Percentiles rank a stretch among this genome's conserved stretches.
phyloP scores from a whole-genome alignment of 2,797 vertebrate species.

The Microtus obscurus region DNA sequence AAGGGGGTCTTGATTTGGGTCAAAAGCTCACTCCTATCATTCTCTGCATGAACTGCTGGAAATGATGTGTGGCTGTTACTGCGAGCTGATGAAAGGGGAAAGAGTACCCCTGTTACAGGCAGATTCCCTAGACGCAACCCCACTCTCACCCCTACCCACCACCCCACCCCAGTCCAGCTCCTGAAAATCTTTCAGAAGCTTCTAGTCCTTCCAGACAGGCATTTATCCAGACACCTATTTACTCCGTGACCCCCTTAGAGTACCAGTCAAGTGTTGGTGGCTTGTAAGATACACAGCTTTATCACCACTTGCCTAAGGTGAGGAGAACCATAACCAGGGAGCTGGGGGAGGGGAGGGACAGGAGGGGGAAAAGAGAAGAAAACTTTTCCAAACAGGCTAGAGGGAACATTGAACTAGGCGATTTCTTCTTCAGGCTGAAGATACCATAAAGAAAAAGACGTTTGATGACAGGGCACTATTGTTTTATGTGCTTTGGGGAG shows the following conservation, averaged over 20 bases:
- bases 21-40: slow-evolving; percentile 38
- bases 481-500: slow-evolving; percentile 51
- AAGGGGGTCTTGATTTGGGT: slow-evolving; percentile 59
- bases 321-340: slow-evolving; percentile 60
- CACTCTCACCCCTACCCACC: background rate
- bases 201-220: slow-evolving; percentile 62
- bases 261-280: slow-evolving; percentile 74
- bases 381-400: slow-evolving; percentile 29
- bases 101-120: background rate
- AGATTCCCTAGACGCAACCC: slow-evolving; percentile 26
- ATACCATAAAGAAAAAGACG: background rate
- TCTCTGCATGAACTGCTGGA: slow-evolving; percentile 37
- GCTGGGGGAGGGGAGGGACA: background rate
- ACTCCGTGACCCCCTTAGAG: slow-evolving; percentile 69
- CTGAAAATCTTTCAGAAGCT: slow-evolving; percentile 71
- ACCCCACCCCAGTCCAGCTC: background rate
- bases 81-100: slow-evolving; percentile 60
- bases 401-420: background rate
- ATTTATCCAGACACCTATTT: slow-evolving; percentile 80
- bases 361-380: slow-evolving; percentile 43
- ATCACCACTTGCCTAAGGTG: slow-evolving; percentile 69
- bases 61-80: slow-evolving; percentile 1
- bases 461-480: background rate
- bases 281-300: slow-evolving; percentile 73
- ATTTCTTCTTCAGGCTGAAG: slow-evolving; percentile 60